Evolutionary conservation across 2,888 invertebrate genomes (phyloP), one percentile per base, ranked within the genome.

Genomic region (Silvanus unidentatus): DNA sequence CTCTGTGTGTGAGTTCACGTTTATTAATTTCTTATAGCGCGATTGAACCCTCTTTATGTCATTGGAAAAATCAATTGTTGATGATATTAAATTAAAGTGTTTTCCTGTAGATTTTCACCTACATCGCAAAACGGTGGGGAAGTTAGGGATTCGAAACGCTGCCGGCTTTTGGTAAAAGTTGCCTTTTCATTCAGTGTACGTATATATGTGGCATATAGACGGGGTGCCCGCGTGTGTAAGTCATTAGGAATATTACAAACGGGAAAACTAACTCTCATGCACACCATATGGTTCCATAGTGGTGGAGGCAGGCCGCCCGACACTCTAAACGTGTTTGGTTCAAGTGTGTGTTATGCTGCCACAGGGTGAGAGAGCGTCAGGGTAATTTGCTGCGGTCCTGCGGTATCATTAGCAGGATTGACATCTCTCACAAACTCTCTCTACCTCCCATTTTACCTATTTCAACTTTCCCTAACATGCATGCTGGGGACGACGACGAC

Each of bases 171-270:
- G 22, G 3, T 37, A 37, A 68, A 70, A 69, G 68, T 69, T 69
- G 66, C 68, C 65, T 68, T 71, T 69, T 69, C 69, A 70, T 69
- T 65, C 69, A 67, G 66, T 66, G 60, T 51, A 58, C 67, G 67
- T 65, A 12, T 22, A 22, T 22, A 22, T 22, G 8, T 22, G 8
- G 3, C 3, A 8, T 22, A 22, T 32, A 32, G 6, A 11, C 3
- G 32, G 68, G 63, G 63, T 56, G 59, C 62, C 64, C 70, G 69
- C 66, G 66, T 70, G 70, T 69, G 65, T 61, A 64, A 67, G 70
- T 72, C 71, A 72, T 72, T 73, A 73, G 73, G 72, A 72, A 73
- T 73, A 73, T 73, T 73, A 69, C 71, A 70, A 72, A 70, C 68
- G 68, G 70, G 69, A 70, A 71, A 71, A 71, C 70, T 70, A 71